Evolutionary conservation across 1,140 invertebrate genomes (phyloP), one percentile per base, ranked within the genome.

Genomic region (Arctopsyche grandis): DNA sequence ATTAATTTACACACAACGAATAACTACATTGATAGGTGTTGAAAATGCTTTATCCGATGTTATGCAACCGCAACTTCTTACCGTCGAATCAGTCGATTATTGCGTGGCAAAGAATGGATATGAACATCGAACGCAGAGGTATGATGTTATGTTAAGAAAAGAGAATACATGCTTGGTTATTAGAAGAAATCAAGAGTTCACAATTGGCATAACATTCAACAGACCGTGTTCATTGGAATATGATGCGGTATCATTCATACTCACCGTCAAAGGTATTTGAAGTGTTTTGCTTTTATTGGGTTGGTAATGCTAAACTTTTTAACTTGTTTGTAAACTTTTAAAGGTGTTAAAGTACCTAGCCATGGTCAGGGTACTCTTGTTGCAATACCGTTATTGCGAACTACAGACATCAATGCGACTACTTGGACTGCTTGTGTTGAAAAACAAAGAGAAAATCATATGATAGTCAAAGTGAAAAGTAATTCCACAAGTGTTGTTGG

Each of bases 211-310:
- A 0, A 90, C 88, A 3, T 90, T 97, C 73, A 94, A 92, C 81
- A 89, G 95, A 21, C 90, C 92, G 38, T 97, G 92, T 84, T 91
- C 94, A 83, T 89, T 90, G 9, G 88, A 89, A 10, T 91, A 90
- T 83, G 95, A 98, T 86, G 94, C 92, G 5, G 87, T 98, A 44
- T 96, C 93, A n/a, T 92, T 97, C 78, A 93, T 97, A 19, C 96
- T 97, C 83, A 93, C 92, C 10, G 90, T 96, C 7, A 89, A 91
- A 81, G 94, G 94, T 93, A 86, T 9, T 9, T 60, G 7, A 7
- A 16, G 7, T 66, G 60, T 4, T 52, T 1, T 12, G 12, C 10
- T 52, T 14, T 52, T 52, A 52, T 52, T 12, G 1, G 12, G 3
- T 38, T 38, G 29, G 7, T 38, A 38, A 38, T 38, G n/a, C 7